A percentile compares a stretch with the other conserved stretches of the same genome.
These are phyloP conservation scores for Abrostola triplasia DNA, from an alignment of 2,888 invertebrate genomes.

Conservation along the genomic window DNA sequence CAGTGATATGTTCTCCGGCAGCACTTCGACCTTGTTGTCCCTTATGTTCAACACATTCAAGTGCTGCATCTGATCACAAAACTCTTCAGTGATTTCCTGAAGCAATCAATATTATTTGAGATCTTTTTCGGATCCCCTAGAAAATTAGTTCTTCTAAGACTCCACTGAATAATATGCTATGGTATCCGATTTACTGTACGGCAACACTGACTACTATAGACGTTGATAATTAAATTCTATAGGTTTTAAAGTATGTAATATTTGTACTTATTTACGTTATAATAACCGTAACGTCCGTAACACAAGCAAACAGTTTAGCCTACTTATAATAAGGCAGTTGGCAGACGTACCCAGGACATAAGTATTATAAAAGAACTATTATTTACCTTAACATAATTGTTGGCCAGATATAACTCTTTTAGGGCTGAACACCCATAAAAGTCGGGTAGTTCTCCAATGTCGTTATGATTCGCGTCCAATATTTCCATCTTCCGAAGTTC, in stretches of 20 bases:
- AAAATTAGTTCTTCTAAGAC: too few species aligned
- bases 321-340: too few species aligned
- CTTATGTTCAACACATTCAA: constrained; percentile 93
- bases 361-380: not conserved
- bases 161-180: too few species aligned
- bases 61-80: constrained; percentile 92
- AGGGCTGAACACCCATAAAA: constrained; percentile 93
- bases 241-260: too few species aligned
- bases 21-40: constrained; percentile 92
- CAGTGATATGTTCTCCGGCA: constrained; percentile 94
- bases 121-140: too few species aligned
- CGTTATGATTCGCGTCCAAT: constrained; percentile 94
- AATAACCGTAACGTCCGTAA: too few species aligned
- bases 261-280: too few species aligned
- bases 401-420: constrained; percentile 94
- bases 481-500: constrained; percentile 92
- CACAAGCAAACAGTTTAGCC: too few species aligned
- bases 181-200: too few species aligned
- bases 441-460: constrained; percentile 92
- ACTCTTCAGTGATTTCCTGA: constrained; percentile 91
- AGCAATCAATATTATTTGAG: constrained; percentile 49
- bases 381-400: constrained; percentile 92
- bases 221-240: too few species aligned
- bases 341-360: too few species aligned
- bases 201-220: too few species aligned